These are phyloP conservation scores for Ganaspis brasiliensis DNA, from an alignment of 2,888 invertebrate genomes.

Conservation along the genomic window DNA sequence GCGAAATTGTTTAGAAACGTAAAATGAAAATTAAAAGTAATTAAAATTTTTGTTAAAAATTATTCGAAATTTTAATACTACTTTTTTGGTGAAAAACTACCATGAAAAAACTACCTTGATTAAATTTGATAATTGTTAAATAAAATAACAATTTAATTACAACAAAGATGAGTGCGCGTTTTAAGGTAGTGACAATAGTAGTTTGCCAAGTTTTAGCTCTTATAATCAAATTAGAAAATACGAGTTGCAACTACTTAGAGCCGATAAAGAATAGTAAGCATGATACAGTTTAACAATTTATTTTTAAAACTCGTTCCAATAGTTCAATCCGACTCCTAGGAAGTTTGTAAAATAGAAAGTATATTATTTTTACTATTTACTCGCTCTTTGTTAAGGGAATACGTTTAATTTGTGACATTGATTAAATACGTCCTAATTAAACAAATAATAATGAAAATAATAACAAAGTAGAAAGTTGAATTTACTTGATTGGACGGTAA, in stretches of 20 bases:
- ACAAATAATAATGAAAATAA: not conserved
- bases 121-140: too few relatives aligned
- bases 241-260: conserved; percentile 25
- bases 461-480: not conserved
- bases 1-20: too few relatives aligned
- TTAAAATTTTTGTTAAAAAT: too few relatives aligned
- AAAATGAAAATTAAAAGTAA: too few relatives aligned
- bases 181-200: conserved; percentile 28
- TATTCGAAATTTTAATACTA: too few relatives aligned
- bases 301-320: conserved; percentile 17
- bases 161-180: conserved; percentile 4
- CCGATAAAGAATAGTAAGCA: not conserved
- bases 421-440: not conserved
- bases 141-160: too few relatives aligned
- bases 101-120: too few relatives aligned
- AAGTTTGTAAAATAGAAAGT: conserved; percentile 16
- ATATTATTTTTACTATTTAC: conserved; percentile 31
- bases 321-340: conserved; percentile 17
- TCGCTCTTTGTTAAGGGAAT: conserved; percentile 2
- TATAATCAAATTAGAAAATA: conserved; percentile 71
- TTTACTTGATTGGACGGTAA: conserved; percentile 26
- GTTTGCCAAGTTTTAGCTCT: conserved; percentile 64
- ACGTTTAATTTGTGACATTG: conserved; percentile 20
- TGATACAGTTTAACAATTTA: conserved; percentile 14
- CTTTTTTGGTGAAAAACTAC: too few relatives aligned